These are phyloP conservation scores for Papilio gigon DNA, from an alignment of 2,888 invertebrate genomes.

Conservation along the genomic window DNA sequence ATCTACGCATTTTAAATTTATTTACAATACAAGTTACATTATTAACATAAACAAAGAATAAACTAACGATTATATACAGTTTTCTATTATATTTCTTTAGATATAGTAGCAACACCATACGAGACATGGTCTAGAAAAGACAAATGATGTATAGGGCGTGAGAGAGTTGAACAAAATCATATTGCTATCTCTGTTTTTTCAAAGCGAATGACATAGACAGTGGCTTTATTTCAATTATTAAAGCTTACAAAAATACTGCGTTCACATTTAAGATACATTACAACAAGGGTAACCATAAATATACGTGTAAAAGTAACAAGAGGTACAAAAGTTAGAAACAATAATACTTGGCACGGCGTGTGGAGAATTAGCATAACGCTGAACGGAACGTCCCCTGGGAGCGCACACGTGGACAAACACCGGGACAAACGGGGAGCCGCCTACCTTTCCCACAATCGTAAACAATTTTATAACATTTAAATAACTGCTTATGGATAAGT, in stretches of 20 bases:
- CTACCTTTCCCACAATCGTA: constrained; percentile 37
- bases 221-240: no score
- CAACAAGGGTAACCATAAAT: constrained; percentile 45
- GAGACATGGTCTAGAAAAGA: no score
- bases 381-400: constrained; percentile 67
- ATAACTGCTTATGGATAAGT: constrained; percentile 13
- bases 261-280: constrained; percentile 34
- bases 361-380: constrained; percentile 74
- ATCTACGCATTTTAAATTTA: no score
- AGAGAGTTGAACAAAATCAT: no score
- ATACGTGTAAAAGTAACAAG: constrained; percentile 53
- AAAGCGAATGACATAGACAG: no score
- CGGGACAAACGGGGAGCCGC: constrained; percentile 47
- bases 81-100: no score
- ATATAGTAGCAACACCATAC: no score
- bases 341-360: constrained; percentile 63
- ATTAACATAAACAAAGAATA: no score
- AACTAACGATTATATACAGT: no score
- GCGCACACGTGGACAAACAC: constrained; percentile 73
- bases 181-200: no score
- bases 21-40: no score
- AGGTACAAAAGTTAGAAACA: constrained; percentile 64
- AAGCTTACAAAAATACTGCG: neutral
- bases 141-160: no score
- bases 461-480: constrained; percentile 38